Conservation (phyloP, 2,888 invertebrate genomes). For the Drosophila quinaria region DNA sequence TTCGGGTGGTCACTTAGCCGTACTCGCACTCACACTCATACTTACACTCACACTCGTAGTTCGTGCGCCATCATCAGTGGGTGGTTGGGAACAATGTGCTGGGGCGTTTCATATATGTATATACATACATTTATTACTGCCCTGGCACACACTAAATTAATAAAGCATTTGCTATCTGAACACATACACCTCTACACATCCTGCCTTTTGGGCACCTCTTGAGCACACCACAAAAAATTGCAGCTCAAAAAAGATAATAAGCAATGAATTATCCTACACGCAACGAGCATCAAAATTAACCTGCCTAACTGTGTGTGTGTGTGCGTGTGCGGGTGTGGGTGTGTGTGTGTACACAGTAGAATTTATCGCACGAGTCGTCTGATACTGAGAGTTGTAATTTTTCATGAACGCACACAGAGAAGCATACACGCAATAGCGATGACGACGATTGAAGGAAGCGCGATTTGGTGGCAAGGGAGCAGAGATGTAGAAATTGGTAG, state of each 20-base stretch:
- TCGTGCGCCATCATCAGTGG: background rate
- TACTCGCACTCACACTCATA: background rate
- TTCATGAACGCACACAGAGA: constrained; percentile 49
- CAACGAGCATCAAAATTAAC: constrained; percentile 80
- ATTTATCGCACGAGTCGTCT: constrained; percentile 77
- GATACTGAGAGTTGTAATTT: constrained; percentile 82
- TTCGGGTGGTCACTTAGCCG: constrained; percentile 6
- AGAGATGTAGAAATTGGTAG: constrained; percentile 8
- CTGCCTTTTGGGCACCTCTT: background rate
- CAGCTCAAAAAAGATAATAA: constrained; percentile 78
- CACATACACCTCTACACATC: background rate
- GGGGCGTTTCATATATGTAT: constrained; percentile 5
- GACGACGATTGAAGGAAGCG: background rate
- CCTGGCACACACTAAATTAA: constrained; percentile 80
- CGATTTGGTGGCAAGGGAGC: constrained; percentile 9
- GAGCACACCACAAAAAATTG: constrained; percentile 36
- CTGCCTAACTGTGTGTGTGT: constrained; percentile 32
- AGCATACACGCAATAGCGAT: constrained; percentile 9
- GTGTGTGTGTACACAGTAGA: constrained; percentile 48
- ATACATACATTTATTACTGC: constrained; percentile 27
- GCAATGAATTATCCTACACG: constrained; percentile 82
- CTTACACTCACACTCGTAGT: background rate
- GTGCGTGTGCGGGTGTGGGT: constrained; percentile 22
- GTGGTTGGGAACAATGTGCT: background rate
- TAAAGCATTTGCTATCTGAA: constrained; percentile 79